Percentiles rank a stretch among this genome's conserved stretches.
Conservation (phyloP, 2,888 invertebrate genomes). For the Amblyjoppa fuscipennis region DNA sequence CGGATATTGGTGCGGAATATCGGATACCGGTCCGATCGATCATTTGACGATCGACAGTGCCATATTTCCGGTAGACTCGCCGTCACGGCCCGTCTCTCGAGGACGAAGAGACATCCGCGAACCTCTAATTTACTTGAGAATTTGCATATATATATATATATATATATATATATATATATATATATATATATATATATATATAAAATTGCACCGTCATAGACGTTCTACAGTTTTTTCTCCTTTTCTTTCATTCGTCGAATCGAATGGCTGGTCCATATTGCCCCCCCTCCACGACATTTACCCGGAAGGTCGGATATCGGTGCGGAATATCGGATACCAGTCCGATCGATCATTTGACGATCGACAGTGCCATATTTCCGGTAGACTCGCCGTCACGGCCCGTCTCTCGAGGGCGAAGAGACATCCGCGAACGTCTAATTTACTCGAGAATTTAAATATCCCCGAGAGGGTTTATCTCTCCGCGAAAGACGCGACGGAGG, state of each 20-base stretch:
- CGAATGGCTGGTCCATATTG: too few relatives aligned
- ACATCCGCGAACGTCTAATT: conserved; percentile 54
- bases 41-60: conserved; percentile 2
- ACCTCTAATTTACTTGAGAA: conserved; percentile 61
- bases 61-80: conserved; percentile 1
- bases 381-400: not conserved
- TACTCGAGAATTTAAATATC: conserved; percentile 60
- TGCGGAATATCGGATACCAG: not conserved
- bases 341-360: not conserved
- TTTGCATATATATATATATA: conserved; percentile 32
- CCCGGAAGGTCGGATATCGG: not conserved
- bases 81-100: not conserved
- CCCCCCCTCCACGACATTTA: not conserved
- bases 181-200: too few relatives aligned
- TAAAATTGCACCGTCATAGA: too few relatives aligned
- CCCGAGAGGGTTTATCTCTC: conserved; percentile 20
- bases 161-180: too few relatives aligned
- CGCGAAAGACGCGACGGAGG: conserved; percentile 15
- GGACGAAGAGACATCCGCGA: conserved; percentile 7
- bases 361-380: conserved; percentile 16
- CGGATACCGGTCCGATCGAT: not conserved
- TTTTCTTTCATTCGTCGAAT: too few relatives aligned
- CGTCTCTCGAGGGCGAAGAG: not conserved
- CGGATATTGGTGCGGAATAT: not conserved
- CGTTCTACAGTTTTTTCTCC: too few relatives aligned